Conservation (phyloP, 2,888 invertebrate species). For the Chrysolina americana region DNA sequence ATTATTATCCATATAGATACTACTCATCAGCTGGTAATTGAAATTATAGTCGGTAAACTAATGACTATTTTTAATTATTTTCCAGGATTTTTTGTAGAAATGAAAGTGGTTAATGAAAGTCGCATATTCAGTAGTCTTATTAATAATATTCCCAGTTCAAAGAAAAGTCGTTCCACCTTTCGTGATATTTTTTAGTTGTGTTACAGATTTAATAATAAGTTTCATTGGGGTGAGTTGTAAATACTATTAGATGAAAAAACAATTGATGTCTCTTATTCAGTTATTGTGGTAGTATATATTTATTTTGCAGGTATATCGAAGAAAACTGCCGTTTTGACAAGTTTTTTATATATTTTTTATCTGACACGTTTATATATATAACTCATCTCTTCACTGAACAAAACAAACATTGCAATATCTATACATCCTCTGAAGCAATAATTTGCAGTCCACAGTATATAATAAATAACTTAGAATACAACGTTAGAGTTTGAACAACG, state of each 20-base stretch:
- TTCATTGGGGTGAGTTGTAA: constrained; percentile 1
- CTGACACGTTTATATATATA: background rate
- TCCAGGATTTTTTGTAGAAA: background rate
- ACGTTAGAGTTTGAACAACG: background rate
- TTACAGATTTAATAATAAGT: background rate
- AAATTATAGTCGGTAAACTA: too few species aligned
- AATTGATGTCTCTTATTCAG: constrained; percentile 28
- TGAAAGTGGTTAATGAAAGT: background rate
- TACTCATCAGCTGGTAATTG: too few species aligned
- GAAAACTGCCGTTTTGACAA: background rate
- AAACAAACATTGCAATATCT: too few species aligned
- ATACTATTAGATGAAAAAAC: background rate
- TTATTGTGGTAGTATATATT: background rate
- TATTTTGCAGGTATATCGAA: background rate
- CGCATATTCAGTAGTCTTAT: background rate
- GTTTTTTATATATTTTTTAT: background rate
- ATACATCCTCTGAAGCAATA: background rate
- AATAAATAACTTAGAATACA: background rate
- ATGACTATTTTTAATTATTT: too few species aligned
- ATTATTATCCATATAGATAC: too few species aligned
- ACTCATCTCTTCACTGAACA: too few species aligned
- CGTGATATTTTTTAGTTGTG: background rate
- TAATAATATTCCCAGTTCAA: background rate
- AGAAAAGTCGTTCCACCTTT: background rate
- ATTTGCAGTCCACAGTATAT: background rate